phyloP scores from a whole-genome alignment of 1,140 invertebrate genomes.

The Drosophila yakuba region DNA sequence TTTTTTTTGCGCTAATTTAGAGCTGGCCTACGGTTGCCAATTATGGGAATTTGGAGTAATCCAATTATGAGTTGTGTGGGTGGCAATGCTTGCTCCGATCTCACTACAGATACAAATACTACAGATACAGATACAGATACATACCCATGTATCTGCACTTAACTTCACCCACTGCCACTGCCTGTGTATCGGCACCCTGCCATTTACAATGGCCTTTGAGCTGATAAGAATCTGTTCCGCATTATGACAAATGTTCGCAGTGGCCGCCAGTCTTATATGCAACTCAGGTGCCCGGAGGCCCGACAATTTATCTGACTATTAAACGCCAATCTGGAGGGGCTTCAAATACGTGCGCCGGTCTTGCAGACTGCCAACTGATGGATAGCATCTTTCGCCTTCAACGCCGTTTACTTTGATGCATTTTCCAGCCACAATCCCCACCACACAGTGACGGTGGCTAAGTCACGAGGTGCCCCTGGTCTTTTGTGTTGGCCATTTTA shows the following conservation, averaged over 20 bases:
- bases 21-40: slow-evolving; percentile 51
- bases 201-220: slow-evolving; percentile 2
- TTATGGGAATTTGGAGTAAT: slow-evolving; percentile 52
- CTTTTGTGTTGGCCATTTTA: slow-evolving; percentile 52
- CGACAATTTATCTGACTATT: slow-evolving; percentile 59
- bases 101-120: slow-evolving; percentile 6
- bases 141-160: slow-evolving; percentile 13
- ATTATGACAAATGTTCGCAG: slow-evolving; percentile 69
- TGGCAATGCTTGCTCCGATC: slow-evolving; percentile 16
- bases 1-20: slow-evolving; percentile 59
- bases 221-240: slow-evolving; percentile 63
- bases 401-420: slow-evolving; percentile 56
- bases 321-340: slow-evolving; percentile 60
- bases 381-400: slow-evolving; percentile 71
- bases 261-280: slow-evolving; percentile 36
- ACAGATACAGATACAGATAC: slow-evolving; percentile 22
- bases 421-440: slow-evolving; percentile 23
- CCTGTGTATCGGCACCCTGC: slow-evolving; percentile 1
- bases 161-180: slow-evolving; percentile 7
- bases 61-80: slow-evolving; percentile 34
- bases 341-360: slow-evolving; percentile 61
- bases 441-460: slow-evolving; percentile 30
- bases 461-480: slow-evolving; percentile 63
- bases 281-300: slow-evolving; percentile 65
- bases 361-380: slow-evolving; percentile 29